phyloP scores from a whole-genome alignment of 2,888 invertebrate species.

The Acanthosepion pharaonis region DNA sequence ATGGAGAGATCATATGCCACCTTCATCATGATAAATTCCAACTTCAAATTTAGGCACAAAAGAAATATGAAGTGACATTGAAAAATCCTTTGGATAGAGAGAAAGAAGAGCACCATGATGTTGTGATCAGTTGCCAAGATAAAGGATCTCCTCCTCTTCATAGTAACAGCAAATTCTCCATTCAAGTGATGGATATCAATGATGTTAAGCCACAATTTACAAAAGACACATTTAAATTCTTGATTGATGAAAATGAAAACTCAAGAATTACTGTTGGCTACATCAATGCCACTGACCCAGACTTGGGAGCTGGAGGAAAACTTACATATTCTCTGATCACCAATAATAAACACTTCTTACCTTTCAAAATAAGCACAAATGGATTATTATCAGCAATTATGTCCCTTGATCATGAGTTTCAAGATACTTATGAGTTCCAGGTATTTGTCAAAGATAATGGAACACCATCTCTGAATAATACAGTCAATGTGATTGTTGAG shows the following conservation, averaged over 20 bases:
- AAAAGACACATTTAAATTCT: not conserved
- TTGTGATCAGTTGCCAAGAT: not conserved
- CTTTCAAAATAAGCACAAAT: not conserved
- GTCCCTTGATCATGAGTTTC: not conserved
- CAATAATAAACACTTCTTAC: not conserved
- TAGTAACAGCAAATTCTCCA: slow-evolving; percentile 2
- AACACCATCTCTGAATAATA: not conserved
- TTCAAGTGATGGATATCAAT: not conserved
- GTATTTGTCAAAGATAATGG: not conserved
- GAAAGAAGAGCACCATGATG: not conserved
- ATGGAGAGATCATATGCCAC: not conserved
- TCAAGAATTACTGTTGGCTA: not conserved
- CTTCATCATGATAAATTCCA: slow-evolving; percentile 12
- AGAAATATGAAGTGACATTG: not conserved
- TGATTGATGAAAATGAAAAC: not conserved
- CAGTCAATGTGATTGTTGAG: not conserved
- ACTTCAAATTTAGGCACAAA: not conserved
- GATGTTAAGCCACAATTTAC: not conserved
- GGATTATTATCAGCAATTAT: not conserved
- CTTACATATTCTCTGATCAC: not conserved
- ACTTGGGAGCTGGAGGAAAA: not conserved
- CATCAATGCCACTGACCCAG: not conserved
- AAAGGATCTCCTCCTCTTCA: not conserved
- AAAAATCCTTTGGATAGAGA: not conserved
- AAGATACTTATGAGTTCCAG: not conserved